phyloP scores from a whole-genome alignment of 2,113 vertebrate species.

The Terrapene triunguis region DNA sequence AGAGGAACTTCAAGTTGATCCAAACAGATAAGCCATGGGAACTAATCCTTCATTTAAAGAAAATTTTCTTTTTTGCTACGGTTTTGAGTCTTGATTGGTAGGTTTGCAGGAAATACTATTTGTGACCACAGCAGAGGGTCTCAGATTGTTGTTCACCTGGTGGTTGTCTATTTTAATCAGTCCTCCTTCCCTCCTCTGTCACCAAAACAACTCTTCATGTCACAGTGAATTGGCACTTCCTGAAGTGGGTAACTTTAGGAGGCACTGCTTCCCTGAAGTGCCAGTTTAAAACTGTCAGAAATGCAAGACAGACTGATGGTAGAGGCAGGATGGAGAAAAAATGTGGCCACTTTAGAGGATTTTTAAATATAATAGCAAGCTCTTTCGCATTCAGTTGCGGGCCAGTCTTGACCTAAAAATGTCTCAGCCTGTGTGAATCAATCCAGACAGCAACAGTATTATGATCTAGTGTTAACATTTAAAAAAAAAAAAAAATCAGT shows the following conservation, averaged over 20 bases:
- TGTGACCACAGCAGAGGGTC: rapidly evolving
- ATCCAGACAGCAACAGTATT: too few species aligned
- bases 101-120: rapidly evolving
- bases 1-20: not conserved
- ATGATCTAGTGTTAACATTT: too few species aligned
- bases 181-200: not conserved
- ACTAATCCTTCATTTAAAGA: not conserved
- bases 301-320: not conserved
- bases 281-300: not conserved
- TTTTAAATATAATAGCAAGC: not conserved
- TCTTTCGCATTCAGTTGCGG: not conserved
- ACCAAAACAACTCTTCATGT: not conserved
- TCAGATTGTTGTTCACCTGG: not conserved
- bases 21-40: not conserved
- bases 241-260: not conserved
- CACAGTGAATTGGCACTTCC: not conserved
- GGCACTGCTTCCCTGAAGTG: not conserved
- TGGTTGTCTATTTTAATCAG: not conserved
- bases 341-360: not conserved
- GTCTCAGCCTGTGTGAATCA: not conserved
- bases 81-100: not conserved
- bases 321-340: not conserved
- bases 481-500: too few species aligned
- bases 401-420: not conserved
- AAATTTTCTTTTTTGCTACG: not conserved